Evolutionary conservation across 2,797 vertebrate species (phyloP), one percentile per base, ranked within the genome.

Genomic region (Rhinatrema bivittatum): DNA sequence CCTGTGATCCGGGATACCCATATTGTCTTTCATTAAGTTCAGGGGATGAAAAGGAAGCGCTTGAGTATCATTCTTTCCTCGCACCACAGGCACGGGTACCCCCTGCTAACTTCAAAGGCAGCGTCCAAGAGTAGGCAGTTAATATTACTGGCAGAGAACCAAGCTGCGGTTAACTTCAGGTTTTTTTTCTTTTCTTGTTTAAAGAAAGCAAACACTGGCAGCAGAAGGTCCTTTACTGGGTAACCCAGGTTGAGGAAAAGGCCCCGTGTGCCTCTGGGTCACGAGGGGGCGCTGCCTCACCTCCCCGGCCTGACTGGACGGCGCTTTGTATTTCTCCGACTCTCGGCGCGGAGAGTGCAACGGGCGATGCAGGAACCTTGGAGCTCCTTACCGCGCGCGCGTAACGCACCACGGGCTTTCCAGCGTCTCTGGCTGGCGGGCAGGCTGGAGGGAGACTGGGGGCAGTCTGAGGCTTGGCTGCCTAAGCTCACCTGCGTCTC

Each of bases 1-100:
- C n/a, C n/a, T n/a, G n/a, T n/a, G n/a, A n/a, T n/a, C n/a, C n/a
- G n/a, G n/a, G n/a, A n/a, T n/a, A n/a, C n/a, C n/a, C n/a, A n/a
- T n/a, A n/a, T n/a, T n/a, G n/a, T 96, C 91, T 97, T 97, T 95
- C 90, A 97, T 95, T 94, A 96, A 87, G 88, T 87, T 90, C 75
- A 87, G 86, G 73, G 87, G 93, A 98, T 97, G 93, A 97, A 98
- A 98, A 94, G 91, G 88, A 94, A 94, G 91, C 86, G 73, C 90
- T 97, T 93, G 88, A 93, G 88, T 90, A 88, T 90, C 89, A 78
- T 89, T 92, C 87, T 86, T 87, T 86, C 85, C 86, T 82, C 79
- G 85, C 85, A 85, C 81, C 83, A 80, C 72, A 68, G 92, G 90
- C 84, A 73, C 77, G 85, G 73, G 86, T 82, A 83, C 90, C 87